Evolutionary conservation across 2,113 vertebrate genomes (phyloP), one percentile per base, ranked within the genome.

Genomic region (Fregetta grallaria): DNA sequence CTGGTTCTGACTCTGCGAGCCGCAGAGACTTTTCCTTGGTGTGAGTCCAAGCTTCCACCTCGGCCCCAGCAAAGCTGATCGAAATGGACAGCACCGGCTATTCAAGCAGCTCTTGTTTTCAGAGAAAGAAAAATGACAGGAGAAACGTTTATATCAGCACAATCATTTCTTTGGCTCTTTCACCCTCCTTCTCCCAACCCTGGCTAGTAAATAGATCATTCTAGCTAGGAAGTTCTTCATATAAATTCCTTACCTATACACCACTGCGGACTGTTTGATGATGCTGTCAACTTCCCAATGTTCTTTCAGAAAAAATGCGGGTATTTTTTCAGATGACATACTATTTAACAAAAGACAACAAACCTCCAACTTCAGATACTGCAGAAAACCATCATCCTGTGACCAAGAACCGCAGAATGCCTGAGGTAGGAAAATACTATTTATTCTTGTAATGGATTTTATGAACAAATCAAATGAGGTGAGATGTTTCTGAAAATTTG

Each of bases 401-500:
- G 84, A 96, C 88, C 92, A 92, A 76, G 86, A 87, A 68, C 84
- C 5, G 0, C 71, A 96, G 56, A 96, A 96, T 85, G 97, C 88
- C 95, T 70, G 67, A 96, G 79, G 88, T 72, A 95, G 88, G 92
- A 88, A 97, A 97, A 97, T 87, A 91, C 91, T 95, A 96, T 97
- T 96, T 95, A 96, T 98, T 90, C 92, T 80, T 79, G 78, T 90
- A 95, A 96, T 94, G 78, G 90, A 87, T 97, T 96, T 94, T 86
- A 95, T 74, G 95, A 97, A 95, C 88, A 98, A 97, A 97, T 96
- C 89, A 97, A 97, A 97, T 89, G 82, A 97, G 91, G 94, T 77
- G 93, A 95, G 92, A 95, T 96, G 88, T 91, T 95, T 73, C 93
- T 92, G 87, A 97, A 96, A 93, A 97, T 97, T 62, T 97, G 97